A percentile compares a stretch with the other conserved stretches of the same genome.
These are phyloP conservation scores for Centrocercus urophasianus DNA, from an alignment of 2,113 vertebrate genomes.

Conservation along the genomic window DNA sequence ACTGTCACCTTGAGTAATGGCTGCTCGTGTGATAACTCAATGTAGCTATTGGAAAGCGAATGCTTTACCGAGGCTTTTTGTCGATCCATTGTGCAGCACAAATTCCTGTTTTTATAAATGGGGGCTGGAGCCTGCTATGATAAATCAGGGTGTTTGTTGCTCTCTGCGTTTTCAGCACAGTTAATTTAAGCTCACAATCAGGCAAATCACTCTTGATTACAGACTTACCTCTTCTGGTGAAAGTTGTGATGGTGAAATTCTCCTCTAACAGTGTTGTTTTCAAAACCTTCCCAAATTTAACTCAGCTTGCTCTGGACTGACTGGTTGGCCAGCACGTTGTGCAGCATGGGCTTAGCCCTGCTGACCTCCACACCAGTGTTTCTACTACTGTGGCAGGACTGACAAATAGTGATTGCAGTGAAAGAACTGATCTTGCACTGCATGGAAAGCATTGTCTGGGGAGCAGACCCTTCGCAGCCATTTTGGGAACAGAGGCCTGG, in stretches of 20 bases:
- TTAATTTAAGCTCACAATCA: not conserved
- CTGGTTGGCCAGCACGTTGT: not conserved
- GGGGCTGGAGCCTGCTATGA: not conserved
- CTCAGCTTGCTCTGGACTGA: not conserved
- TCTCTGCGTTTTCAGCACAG: not conserved
- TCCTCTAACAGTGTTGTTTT: not conserved
- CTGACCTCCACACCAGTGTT: not conserved
- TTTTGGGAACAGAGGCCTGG: not conserved
- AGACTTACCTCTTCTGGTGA: not conserved
- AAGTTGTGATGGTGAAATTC: not conserved
- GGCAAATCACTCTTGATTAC: not conserved
- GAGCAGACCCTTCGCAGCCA: rapidly evolving
- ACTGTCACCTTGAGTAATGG: constrained; percentile 53
- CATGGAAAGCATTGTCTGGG: not conserved
- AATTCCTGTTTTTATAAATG: constrained; percentile 32
- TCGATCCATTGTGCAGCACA: not conserved
- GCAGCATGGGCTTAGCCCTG: rapidly evolving
- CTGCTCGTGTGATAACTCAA: constrained; percentile 50
- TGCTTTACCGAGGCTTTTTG: constrained; percentile 1
- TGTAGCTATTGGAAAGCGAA: not conserved
- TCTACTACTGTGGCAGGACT: not conserved
- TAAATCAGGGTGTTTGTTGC: constrained; percentile 25
- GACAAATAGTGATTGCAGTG: too few relatives aligned
- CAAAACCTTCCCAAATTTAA: not conserved
- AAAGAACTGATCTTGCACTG: rapidly evolving